Conservation (phyloP, 92 coral and sea anemone genomes). For the Montipora capitata region DNA sequence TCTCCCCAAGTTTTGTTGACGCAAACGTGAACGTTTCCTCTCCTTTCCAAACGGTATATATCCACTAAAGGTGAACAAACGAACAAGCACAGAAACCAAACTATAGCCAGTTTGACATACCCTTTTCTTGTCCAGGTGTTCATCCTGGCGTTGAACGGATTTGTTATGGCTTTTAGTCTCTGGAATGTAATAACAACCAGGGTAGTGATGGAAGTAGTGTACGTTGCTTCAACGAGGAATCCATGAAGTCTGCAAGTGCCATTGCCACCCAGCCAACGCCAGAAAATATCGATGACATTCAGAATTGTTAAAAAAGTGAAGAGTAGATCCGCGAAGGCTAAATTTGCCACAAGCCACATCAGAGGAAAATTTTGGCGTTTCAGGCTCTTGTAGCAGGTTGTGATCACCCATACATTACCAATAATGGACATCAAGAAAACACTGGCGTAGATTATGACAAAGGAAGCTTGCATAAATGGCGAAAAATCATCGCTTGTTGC, state of each 20-base stretch:
- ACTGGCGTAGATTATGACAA: background rate
- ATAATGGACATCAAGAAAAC: conserved; percentile 42
- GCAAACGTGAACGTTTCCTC: conserved; percentile 6
- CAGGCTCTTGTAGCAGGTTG: conserved; percentile 28
- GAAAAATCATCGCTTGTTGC: conserved; percentile 1
- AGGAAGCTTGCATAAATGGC: background rate
- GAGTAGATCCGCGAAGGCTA: conserved; percentile 61
- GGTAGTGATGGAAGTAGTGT: conserved; percentile 58
- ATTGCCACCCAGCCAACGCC: conserved; percentile 61
- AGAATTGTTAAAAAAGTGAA: conserved; percentile 54
- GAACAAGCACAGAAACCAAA: too few species aligned
- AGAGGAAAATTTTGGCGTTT: conserved; percentile 3
- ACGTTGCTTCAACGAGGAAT: conserved; percentile 58
- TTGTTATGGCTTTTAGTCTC: conserved; percentile 38
- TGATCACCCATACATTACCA: conserved; percentile 49
- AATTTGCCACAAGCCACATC: conserved; percentile 44
- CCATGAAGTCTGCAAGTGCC: conserved; percentile 57
- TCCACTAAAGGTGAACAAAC: too few species aligned
- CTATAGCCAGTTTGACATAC: background rate
- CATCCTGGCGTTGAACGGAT: conserved; percentile 35
- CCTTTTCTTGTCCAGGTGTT: conserved; percentile 14
- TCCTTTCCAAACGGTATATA: too few species aligned
- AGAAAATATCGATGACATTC: background rate
- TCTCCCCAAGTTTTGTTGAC: conserved; percentile 19
- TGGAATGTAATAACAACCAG: conserved; percentile 42